Percentiles rank a stretch among this genome's conserved stretches.
phyloP scores from a whole-genome alignment of 2,888 invertebrate genomes.

The Seira musarum region DNA sequence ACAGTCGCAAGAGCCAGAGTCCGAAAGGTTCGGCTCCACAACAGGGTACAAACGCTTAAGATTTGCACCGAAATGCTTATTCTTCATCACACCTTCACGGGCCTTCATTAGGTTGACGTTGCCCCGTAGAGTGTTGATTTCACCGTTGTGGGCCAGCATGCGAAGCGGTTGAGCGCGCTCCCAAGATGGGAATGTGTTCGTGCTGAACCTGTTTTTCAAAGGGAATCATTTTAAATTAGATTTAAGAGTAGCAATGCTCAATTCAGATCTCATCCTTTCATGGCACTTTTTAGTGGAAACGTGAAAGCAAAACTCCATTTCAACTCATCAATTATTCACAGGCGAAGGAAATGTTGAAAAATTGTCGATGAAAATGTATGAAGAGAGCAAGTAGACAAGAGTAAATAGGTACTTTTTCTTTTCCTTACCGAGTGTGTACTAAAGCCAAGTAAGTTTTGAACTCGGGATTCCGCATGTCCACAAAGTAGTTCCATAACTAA shows the following conservation, averaged over 20 bases:
- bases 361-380: background rate
- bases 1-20: slow-evolving; percentile 98
- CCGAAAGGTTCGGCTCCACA: slow-evolving; percentile 97
- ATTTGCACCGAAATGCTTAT: slow-evolving; percentile 85
- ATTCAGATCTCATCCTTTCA: background rate
- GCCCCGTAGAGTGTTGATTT: slow-evolving; percentile 98
- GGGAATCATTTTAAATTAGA: background rate
- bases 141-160: slow-evolving; percentile 97
- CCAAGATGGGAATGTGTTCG: slow-evolving; percentile 99
- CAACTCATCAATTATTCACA: background rate
- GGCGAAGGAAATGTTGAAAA: too few relatives aligned
- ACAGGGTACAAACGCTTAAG: slow-evolving; percentile 91
- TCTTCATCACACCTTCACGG: slow-evolving; percentile 97
- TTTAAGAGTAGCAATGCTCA: background rate
- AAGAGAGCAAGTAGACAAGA: background rate
- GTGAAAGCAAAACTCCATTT: background rate
- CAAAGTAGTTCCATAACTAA: slow-evolving; percentile 82
- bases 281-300: too few relatives aligned
- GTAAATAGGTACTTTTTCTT: background rate
- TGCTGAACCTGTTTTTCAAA: slow-evolving; percentile 83
- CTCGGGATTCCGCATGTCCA: slow-evolving; percentile 76
- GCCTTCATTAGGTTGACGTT: slow-evolving; percentile 99
- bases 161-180: slow-evolving; percentile 97
- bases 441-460: slow-evolving; percentile 96
- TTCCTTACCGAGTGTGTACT: slow-evolving; percentile 84